phyloP scores from a whole-genome alignment of 2,797 vertebrate genomes.

The Sparus aurata region DNA sequence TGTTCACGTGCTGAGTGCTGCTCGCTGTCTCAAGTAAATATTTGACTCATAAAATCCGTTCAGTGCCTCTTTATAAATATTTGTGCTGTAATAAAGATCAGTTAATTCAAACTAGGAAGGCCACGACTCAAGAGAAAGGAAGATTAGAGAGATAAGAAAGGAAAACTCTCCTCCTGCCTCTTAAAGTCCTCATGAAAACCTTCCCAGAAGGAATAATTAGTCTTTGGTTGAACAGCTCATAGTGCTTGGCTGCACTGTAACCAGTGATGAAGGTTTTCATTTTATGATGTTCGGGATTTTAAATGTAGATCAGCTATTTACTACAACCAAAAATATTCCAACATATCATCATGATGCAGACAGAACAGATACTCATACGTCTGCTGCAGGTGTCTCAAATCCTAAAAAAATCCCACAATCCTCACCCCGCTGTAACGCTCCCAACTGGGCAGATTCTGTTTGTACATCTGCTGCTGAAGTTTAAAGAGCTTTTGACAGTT shows the following conservation, averaged over 20 bases:
- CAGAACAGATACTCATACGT: not conserved
- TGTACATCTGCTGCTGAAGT: conserved; percentile 38
- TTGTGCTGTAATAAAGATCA: not conserved
- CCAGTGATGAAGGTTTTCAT: not conserved
- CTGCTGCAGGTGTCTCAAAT: not conserved
- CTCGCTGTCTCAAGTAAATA: not conserved
- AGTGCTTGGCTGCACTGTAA: not conserved
- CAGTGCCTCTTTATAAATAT: not conserved
- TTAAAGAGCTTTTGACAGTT: conserved; percentile 47
- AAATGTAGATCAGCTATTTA: too few species aligned
- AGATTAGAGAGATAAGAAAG: not conserved
- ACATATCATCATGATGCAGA: too few species aligned
- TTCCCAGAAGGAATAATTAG: not conserved
- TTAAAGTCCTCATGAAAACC: not conserved
- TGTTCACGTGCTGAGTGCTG: not conserved
- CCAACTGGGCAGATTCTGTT: not conserved
- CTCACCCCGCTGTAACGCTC: not conserved
- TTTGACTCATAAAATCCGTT: not conserved
- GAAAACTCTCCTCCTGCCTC: not conserved
- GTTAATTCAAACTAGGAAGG: not conserved
- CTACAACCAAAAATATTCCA: not conserved
- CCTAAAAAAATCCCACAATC: not conserved
- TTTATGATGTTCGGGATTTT: too few species aligned
- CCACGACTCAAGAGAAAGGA: not conserved
- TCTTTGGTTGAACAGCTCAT: conserved; percentile 8